phyloP scores from a whole-genome alignment of 2,888 invertebrate genomes.

The Microplitis manilae region DNA sequence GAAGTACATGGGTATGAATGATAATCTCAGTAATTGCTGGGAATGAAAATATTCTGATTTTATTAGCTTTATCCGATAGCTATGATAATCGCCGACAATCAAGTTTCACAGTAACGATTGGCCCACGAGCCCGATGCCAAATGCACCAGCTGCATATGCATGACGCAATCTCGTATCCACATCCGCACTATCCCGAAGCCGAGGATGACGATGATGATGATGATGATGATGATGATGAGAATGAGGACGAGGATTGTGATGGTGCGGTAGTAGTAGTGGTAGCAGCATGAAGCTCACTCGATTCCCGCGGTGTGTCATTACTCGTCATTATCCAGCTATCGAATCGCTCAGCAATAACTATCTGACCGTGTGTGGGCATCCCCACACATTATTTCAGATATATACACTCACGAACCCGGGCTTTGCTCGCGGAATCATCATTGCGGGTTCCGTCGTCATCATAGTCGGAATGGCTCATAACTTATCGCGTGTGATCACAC shows the following conservation, averaged over 20 bases:
- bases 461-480: constrained; percentile 37
- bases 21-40: constrained; percentile 16
- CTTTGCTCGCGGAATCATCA: constrained; percentile 39
- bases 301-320: constrained; percentile 66
- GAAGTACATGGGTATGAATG: background rate
- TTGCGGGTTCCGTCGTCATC: constrained; percentile 48
- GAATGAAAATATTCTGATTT: constrained; percentile 59
- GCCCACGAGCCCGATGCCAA: constrained; percentile 62
- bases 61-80: constrained; percentile 60
- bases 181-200: constrained; percentile 52
- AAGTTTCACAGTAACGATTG: constrained; percentile 68
- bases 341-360: constrained; percentile 69
- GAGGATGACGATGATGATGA: constrained; percentile 22
- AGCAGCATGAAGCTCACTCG: constrained; percentile 39
- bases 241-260: background rate
- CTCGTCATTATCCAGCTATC: constrained; percentile 70
- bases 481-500: constrained; percentile 7
- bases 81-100: constrained; percentile 69
- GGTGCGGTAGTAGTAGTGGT: constrained; percentile 30
- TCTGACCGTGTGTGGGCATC: constrained; percentile 55
- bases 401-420: background rate
- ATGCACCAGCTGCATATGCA: constrained; percentile 69
- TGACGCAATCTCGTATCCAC: constrained; percentile 69
- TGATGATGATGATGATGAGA: background rate
- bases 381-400: constrained; percentile 8